A percentile compares a stretch with the other conserved stretches of the same genome.
These are phyloP conservation scores for Antechinus flavipes DNA, from an alignment of 2,113 vertebrate species.

Conservation along the genomic window DNA sequence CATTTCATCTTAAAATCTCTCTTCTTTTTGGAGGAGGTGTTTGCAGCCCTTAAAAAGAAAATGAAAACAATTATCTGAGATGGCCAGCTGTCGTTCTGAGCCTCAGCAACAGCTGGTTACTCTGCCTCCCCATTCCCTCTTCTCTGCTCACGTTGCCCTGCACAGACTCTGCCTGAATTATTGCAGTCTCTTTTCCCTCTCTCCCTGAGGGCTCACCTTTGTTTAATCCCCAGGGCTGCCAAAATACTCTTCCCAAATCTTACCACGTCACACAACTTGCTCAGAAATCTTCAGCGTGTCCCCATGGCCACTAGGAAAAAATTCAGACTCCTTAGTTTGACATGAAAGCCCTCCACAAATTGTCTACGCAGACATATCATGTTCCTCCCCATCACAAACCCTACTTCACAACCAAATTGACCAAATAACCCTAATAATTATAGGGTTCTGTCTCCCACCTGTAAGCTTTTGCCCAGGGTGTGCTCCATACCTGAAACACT, in stretches of 20 bases:
- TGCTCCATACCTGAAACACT: not conserved
- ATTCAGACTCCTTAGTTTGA: not conserved
- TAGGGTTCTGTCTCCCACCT: not conserved
- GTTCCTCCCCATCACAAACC: not conserved
- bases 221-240: not conserved
- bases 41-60: not conserved
- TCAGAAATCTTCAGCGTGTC: not conserved
- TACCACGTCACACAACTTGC: not conserved
- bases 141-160: not conserved
- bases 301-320: not conserved
- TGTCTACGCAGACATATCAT: not conserved
- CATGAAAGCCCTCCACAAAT: not conserved
- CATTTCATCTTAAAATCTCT: not conserved
- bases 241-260: not conserved
- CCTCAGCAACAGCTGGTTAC: not conserved
- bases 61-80: not conserved
- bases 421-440: not conserved
- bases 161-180: not conserved
- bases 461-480: not conserved
- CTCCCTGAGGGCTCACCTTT: not conserved
- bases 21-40: no score
- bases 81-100: rapidly evolving
- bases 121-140: not conserved
- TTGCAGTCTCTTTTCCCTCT: not conserved
- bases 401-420: not conserved